Percentiles rank a stretch among this genome's conserved stretches.
These are phyloP conservation scores for Hycleus cichorii DNA, from an alignment of 1,140 invertebrate species.

Conservation along the genomic window DNA sequence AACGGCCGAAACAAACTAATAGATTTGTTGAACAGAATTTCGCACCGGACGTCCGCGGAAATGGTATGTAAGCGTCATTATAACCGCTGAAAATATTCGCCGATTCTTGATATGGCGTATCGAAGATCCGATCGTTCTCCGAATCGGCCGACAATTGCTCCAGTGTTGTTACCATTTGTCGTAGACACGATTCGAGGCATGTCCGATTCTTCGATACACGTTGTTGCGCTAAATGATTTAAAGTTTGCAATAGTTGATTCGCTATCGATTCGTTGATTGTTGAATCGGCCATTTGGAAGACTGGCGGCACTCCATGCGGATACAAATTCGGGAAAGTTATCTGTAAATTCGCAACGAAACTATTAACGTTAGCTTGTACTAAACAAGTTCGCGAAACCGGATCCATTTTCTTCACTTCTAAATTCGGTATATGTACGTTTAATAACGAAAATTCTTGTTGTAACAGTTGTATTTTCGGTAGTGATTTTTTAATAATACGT, in stretches of 20 bases:
- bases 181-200: conserved; percentile 72
- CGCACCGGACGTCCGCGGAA: conserved; percentile 87
- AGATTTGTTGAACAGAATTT: conserved; percentile 83
- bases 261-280: conserved; percentile 51
- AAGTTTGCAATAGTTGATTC: conserved; percentile 57
- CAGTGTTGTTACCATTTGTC: conserved; percentile 62
- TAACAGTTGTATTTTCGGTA: conserved; percentile 42
- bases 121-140: conserved; percentile 27
- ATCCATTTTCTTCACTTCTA: conserved; percentile 67
- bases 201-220: conserved; percentile 69
- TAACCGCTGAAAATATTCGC: conserved; percentile 42
- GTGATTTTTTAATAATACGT: not conserved
- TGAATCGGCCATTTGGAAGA: conserved; percentile 58
- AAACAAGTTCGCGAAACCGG: conserved; percentile 62
- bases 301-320: conserved; percentile 64
- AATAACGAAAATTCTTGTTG: conserved; percentile 84
- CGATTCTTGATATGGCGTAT: conserved; percentile 29
- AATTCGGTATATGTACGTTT: conserved; percentile 80
- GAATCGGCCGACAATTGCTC: conserved; percentile 47
- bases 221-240: conserved; percentile 66
- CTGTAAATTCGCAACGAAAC: conserved; percentile 65
- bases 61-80: conserved; percentile 82
- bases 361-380: conserved; percentile 65
- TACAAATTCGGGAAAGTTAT: conserved; percentile 74
- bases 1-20: conserved; percentile 79